A percentile compares a stretch with the other conserved stretches of the same genome.
Conservation (phyloP, 1,140 invertebrate species). For the Drosophila micromelanica region DNA sequence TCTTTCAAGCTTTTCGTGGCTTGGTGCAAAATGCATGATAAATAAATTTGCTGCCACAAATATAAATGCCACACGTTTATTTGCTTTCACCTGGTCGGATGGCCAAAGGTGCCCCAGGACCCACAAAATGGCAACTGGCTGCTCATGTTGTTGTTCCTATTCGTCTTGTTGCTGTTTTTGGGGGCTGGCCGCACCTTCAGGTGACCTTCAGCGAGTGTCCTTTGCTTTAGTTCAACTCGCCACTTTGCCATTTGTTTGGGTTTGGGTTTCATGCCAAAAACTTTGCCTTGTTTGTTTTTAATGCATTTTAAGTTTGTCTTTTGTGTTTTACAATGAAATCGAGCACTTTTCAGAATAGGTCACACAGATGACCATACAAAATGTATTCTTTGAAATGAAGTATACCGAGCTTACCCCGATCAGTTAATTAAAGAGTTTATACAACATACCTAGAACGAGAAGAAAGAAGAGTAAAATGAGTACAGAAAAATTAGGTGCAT, state of each 20-base stretch:
- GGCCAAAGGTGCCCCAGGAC: slow-evolving; percentile 8
- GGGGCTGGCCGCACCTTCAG: slow-evolving; percentile 48
- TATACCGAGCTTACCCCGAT: not conserved
- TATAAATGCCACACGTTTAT: slow-evolving; percentile 78
- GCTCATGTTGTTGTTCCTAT: slow-evolving; percentile 19
- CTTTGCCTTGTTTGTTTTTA: slow-evolving; percentile 54
- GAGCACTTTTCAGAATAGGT: not conserved
- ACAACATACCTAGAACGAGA: slow-evolving; percentile 55
- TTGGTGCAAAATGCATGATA: slow-evolving; percentile 44
- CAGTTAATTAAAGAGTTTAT: not conserved
- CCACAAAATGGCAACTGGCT: slow-evolving; percentile 21
- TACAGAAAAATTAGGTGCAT: not conserved
- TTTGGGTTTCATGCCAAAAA: slow-evolving; percentile 28
- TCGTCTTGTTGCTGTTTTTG: slow-evolving; percentile 21
- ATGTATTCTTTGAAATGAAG: slow-evolving; percentile 1
- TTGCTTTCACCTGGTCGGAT: slow-evolving; percentile 45
- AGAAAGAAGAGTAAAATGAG: slow-evolving; percentile 14
- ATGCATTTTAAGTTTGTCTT: slow-evolving; percentile 70
- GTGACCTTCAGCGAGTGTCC: slow-evolving; percentile 63
- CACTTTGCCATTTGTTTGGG: slow-evolving; percentile 22
- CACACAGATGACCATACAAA: slow-evolving; percentile 3
- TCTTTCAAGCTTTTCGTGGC: slow-evolving; percentile 5
- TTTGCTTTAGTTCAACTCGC: slow-evolving; percentile 21
- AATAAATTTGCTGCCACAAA: slow-evolving; percentile 77
- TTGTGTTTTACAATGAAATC: slow-evolving; percentile 16